A percentile compares a stretch with the other conserved stretches of the same genome.
phyloP scores from a whole-genome alignment of 2,113 vertebrate genomes.

The Muntiacus muntjak region DNA sequence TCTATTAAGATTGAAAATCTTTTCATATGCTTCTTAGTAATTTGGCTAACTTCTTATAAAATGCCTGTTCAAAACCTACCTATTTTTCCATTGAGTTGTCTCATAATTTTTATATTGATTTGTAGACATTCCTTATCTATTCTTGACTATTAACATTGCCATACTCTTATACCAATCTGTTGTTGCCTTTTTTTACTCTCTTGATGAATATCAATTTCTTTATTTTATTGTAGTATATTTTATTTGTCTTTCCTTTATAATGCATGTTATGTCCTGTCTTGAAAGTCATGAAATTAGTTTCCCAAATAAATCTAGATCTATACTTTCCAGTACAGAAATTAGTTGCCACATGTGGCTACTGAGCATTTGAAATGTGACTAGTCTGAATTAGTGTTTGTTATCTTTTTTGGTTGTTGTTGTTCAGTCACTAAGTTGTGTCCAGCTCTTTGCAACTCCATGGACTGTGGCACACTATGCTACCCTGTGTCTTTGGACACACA shows the following conservation, averaged over 20 bases:
- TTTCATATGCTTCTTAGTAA: not conserved
- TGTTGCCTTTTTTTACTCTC: not conserved
- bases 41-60: not conserved
- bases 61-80: not conserved
- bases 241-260: not conserved
- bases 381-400: not conserved
- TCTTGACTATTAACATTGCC: not conserved
- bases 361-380: not conserved
- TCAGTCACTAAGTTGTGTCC: no score
- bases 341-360: no score
- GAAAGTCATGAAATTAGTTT: not conserved
- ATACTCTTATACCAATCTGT: not conserved
- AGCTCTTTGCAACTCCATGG: no score
- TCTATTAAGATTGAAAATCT: not conserved
- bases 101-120: not conserved
- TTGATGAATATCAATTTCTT: not conserved
- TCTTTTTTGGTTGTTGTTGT: no score
- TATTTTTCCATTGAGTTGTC: not conserved
- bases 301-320: not conserved
- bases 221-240: not conserved
- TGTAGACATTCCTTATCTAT: not conserved
- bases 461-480: no score
- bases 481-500: not conserved
- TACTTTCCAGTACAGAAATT: not conserved
- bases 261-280: not conserved